phyloP scores from a whole-genome alignment of 2,113 vertebrate genomes.

The Prietella phreatophila region DNA sequence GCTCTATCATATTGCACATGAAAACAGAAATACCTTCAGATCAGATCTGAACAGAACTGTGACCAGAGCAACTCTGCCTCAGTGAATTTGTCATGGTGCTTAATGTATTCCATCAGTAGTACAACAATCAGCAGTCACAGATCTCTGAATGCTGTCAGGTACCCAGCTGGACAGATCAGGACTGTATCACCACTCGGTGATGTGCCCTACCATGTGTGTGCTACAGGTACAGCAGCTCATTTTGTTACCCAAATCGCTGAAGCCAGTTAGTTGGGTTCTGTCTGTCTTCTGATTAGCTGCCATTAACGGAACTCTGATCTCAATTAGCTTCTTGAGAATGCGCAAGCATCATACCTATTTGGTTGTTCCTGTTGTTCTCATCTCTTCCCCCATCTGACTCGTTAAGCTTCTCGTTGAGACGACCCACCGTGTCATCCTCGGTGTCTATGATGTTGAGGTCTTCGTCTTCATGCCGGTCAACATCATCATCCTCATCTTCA shows the following conservation, averaged over 20 bases:
- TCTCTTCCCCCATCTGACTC: conserved; percentile 76
- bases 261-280: background rate
- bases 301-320: background rate
- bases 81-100: background rate
- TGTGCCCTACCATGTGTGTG: background rate
- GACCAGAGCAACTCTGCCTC: background rate
- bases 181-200: background rate
- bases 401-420: conserved; percentile 79
- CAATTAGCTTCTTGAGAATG: background rate
- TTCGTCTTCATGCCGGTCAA: conserved; percentile 84
- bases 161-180: background rate
- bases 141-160: background rate
- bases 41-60: background rate
- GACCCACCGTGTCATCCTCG: conserved; percentile 83
- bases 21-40: background rate
- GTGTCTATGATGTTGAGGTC: conserved; percentile 90
- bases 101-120: background rate
- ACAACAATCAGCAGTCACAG: background rate
- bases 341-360: conserved; percentile 73
- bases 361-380: conserved; percentile 76
- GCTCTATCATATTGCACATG: background rate
- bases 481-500: conserved; percentile 88
- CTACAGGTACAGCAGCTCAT: background rate
- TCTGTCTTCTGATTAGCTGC: background rate
- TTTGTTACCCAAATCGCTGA: background rate